Percentiles rank a stretch among this genome's conserved stretches.
Conservation (phyloP, 2,113 vertebrate genomes). For the Rattus norvegicus region DNA sequence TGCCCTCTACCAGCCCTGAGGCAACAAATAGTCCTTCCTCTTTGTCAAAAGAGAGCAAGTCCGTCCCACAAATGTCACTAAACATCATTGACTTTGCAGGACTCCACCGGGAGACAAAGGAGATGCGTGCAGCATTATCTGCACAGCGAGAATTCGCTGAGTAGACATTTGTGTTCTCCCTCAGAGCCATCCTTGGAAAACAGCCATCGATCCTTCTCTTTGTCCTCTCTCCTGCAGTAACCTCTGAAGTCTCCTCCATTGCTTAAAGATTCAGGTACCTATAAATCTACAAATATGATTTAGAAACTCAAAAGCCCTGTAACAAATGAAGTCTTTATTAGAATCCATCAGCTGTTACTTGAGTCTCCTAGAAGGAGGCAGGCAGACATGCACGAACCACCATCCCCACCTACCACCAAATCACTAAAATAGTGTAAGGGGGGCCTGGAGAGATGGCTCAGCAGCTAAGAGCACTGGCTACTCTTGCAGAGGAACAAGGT, state of each 20-base stretch:
- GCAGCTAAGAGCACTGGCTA: not conserved
- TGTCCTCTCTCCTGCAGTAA: too few species aligned
- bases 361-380: not conserved
- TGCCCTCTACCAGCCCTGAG: not conserved
- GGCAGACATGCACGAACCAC: not conserved
- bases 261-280: not conserved
- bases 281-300: not conserved
- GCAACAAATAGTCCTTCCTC: not conserved
- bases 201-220: not conserved
- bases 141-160: not conserved
- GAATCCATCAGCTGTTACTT: not conserved
- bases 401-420: not conserved
- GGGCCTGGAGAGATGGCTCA: not conserved
- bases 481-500: not conserved
- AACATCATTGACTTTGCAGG: not conserved
- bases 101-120: not conserved
- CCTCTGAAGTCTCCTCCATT: not conserved
- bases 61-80: not conserved
- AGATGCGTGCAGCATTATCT: not conserved
- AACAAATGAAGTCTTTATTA: conserved; percentile 12
- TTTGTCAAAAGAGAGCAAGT: not conserved
- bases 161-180: not conserved
- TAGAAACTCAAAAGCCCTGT: not conserved
- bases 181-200: not conserved
- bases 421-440: not conserved